Percentiles rank a stretch among this genome's conserved stretches.
These are phyloP conservation scores for Silurus asotus DNA, from an alignment of 2,113 vertebrate genomes.

Conservation along the genomic window DNA sequence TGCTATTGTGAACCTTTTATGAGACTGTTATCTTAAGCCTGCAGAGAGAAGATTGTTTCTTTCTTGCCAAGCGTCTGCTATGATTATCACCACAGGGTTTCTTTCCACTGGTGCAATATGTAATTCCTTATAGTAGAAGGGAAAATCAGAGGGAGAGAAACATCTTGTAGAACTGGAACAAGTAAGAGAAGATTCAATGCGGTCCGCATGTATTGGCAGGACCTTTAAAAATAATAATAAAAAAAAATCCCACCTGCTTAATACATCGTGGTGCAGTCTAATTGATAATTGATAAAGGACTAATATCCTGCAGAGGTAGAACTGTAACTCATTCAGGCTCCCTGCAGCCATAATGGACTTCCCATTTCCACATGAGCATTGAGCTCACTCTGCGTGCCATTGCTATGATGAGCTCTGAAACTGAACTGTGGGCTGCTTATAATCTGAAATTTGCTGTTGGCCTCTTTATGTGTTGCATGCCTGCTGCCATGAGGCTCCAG, in stretches of 20 bases:
- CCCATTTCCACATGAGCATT: slow-evolving; percentile 41
- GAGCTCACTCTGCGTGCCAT: slow-evolving; percentile 36
- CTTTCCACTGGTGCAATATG: slow-evolving; percentile 29
- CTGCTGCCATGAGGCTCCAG: slow-evolving; percentile 20
- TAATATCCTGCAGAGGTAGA: slow-evolving; percentile 63
- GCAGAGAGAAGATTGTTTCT: slow-evolving; percentile 14
- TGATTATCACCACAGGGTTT: slow-evolving; percentile 41
- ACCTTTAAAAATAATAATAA: slow-evolving; percentile 39
- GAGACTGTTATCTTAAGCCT: slow-evolving; percentile 22
- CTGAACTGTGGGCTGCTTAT: slow-evolving; percentile 35
- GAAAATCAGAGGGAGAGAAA: slow-evolving; percentile 34
- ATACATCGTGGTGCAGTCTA: slow-evolving; percentile 63
- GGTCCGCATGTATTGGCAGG: slow-evolving; percentile 44
- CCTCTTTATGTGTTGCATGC: neutral
- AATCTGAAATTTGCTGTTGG: slow-evolving; percentile 36
- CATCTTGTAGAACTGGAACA: slow-evolving; percentile 33
- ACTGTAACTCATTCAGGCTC: slow-evolving; percentile 56
- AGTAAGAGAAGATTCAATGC: slow-evolving; percentile 36
- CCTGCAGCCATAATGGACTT: slow-evolving; percentile 52
- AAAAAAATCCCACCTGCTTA: slow-evolving; percentile 47
- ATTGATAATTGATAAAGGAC: slow-evolving; percentile 65
- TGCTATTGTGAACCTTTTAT: slow-evolving; percentile 4
- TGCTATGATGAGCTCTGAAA: slow-evolving; percentile 37
- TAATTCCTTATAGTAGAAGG: slow-evolving; percentile 29
- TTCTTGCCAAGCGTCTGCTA: slow-evolving; percentile 33